phyloP scores from a whole-genome alignment of 1,140 invertebrate genomes.

The Camponotus pennsylvanicus region DNA sequence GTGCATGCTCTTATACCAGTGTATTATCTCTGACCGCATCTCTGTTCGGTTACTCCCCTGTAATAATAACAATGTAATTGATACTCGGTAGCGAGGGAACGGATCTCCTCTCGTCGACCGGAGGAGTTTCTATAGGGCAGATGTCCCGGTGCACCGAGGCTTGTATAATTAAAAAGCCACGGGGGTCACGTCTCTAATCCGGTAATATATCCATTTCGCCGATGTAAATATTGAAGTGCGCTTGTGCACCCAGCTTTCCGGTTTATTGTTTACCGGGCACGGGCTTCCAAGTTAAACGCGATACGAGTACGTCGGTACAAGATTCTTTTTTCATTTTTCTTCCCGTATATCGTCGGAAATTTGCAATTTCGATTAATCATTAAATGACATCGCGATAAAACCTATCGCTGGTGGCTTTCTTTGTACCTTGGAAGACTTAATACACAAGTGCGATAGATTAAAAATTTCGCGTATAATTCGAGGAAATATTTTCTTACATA shows the following conservation, averaged over 20 bases:
- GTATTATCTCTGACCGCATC: conserved; percentile 83
- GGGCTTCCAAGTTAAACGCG: neutral
- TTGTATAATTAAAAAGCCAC: conserved; percentile 84
- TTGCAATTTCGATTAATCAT: neutral
- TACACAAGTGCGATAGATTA: neutral
- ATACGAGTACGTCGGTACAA: neutral
- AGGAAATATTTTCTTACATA: too few relatives aligned
- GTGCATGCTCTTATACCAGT: conserved; percentile 84
- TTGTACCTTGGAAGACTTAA: neutral
- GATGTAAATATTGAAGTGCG: conserved; percentile 80
- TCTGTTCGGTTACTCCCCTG: conserved; percentile 74
- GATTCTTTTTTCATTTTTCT: neutral
- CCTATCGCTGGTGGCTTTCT: neutral
- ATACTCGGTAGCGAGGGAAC: conserved; percentile 75
- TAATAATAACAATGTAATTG: conserved; percentile 86
- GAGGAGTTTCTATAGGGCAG: conserved; percentile 78
- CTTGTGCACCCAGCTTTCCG: neutral
- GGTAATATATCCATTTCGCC: conserved; percentile 81
- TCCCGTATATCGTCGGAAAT: neutral
- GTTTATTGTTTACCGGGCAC: conserved; percentile 16
- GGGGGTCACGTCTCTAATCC: conserved; percentile 83
- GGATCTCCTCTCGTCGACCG: neutral
- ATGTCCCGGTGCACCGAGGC: conserved; percentile 80
- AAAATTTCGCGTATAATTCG: neutral
- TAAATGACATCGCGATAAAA: neutral